Base-by-base conservation (phyloP, 2,888 invertebrate genomes). In the Gonocerus acuteangulatus region DNA sequence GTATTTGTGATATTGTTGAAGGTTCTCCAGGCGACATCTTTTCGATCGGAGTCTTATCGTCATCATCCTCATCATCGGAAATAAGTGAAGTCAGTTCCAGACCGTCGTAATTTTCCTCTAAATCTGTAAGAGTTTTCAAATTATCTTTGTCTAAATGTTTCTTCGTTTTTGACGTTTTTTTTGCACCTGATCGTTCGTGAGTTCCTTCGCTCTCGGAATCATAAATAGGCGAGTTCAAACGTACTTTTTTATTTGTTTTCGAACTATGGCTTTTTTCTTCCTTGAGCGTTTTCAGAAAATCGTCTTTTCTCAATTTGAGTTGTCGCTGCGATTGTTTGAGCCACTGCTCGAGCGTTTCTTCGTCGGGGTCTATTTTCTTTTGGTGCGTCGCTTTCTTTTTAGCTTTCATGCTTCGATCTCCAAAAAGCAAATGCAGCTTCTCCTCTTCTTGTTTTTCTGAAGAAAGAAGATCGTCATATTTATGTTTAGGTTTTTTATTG, bases 1-100 rank as follows among this genome's bases (percentile, higher is more conserved):
- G 65, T 23, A 67, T 67, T 51, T 66, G 66, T 2, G 64, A 63
- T 11, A 66, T 62, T 15, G 67, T 66, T n/a, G 67, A 67, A 7
- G 66, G 66, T 34, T 66, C 65, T 7, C 64, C 66, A n/a, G 64
- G 48, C 4, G 27, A 9, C 4, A 9, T 27, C 27, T 27, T 62
- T 23, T 62, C 64, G 15, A 57, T 57, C 13, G 63, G 62, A 13
- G 61, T 59, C 9, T 49, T 62, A 11, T 61, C 52, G 45, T 56
- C 60, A 57, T 36, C 42, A 4, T 47, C 52, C 19, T 52, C 27
- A 23, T 54, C 52, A 13, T 52, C 21, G n/a, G 27, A 19, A 3
- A 34, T 34, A 13, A 42, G 2, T 13, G 21, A 39, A 15, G 42
- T 45, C 21, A 48, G 34, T 22, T 48, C 59, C 15, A 44, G 36